Conservation (phyloP, 35 echinoderm and acorn worm genomes). For the Stichopus chloronotus region DNA sequence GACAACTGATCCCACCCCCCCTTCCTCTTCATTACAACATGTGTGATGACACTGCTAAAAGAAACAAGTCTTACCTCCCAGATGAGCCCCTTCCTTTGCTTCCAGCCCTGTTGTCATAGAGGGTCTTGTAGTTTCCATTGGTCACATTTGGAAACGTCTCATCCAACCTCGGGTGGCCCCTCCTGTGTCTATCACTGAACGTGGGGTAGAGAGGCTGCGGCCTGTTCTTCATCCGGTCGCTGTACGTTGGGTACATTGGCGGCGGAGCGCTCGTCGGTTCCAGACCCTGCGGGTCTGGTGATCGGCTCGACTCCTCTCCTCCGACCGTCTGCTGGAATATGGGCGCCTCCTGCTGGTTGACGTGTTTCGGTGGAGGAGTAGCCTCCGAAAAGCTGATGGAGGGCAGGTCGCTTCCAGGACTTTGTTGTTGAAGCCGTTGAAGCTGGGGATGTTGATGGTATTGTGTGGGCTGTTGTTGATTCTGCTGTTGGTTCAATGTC, state of each 20-base stretch:
- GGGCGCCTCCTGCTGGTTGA: slow-evolving; percentile 28
- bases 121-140: slow-evolving; percentile 77
- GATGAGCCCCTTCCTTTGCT: slow-evolving; percentile 72
- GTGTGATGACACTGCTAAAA: no score
- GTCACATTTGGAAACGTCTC: slow-evolving; percentile 54
- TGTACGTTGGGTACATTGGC: slow-evolving; percentile 64
- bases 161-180: slow-evolving; percentile 52
- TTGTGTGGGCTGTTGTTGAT: background rate
- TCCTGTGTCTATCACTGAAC: slow-evolving; percentile 93
- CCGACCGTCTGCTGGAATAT: slow-evolving; percentile 40
- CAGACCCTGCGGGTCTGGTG: background rate
- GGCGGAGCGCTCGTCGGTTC: slow-evolving; percentile 40
- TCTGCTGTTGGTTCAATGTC: background rate
- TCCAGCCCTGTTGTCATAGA: slow-evolving; percentile 85
- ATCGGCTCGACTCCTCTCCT: slow-evolving; percentile 21
- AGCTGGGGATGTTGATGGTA: slow-evolving; percentile 32
- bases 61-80: slow-evolving; percentile 73
- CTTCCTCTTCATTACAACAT: no score
- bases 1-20: no score
- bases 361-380: slow-evolving; percentile 48
- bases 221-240: slow-evolving; percentile 58
- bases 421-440: background rate
- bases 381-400: slow-evolving; percentile 45
- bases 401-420: background rate
- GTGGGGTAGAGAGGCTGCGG: slow-evolving; percentile 88